Conservation (phyloP, 2,888 invertebrate genomes). For the Agonum fuliginosum region DNA sequence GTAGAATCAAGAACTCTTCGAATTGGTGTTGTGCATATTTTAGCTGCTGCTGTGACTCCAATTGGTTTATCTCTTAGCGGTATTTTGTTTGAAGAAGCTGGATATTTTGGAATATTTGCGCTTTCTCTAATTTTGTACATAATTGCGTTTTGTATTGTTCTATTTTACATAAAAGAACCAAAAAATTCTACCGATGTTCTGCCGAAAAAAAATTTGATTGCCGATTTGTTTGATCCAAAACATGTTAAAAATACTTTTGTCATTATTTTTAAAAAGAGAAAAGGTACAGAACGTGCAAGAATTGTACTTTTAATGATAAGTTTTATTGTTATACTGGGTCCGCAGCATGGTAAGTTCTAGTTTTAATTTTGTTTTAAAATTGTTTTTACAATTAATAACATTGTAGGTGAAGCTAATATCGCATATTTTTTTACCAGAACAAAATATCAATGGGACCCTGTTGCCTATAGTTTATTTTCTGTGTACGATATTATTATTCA, state of each 20-base stretch:
- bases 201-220: conserved; percentile 40
- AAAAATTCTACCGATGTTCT: conserved; percentile 26
- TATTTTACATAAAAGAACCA: conserved; percentile 59
- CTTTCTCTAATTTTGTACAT: conserved; percentile 51
- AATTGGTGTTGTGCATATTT: conserved; percentile 76
- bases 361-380: neutral
- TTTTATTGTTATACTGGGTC: conserved; percentile 59
- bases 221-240: conserved; percentile 58
- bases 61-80: conserved; percentile 73
- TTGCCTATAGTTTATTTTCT: conserved; percentile 77
- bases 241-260: conserved; percentile 58
- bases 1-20: conserved; percentile 78
- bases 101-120: conserved; percentile 58
- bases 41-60: conserved; percentile 73
- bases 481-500: conserved; percentile 77
- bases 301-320: conserved; percentile 60
- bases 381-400: neutral
- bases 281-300: conserved; percentile 49
- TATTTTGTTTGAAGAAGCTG: conserved; percentile 69
- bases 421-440: conserved; percentile 77
- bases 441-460: conserved; percentile 77
- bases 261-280: conserved; percentile 56
- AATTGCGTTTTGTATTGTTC: conserved; percentile 39
- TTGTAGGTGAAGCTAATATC: conserved; percentile 77
- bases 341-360: conserved; percentile 57